phyloP scores from a whole-genome alignment of 92 coral and sea anemone species.

The Zoanthus solanderi region DNA sequence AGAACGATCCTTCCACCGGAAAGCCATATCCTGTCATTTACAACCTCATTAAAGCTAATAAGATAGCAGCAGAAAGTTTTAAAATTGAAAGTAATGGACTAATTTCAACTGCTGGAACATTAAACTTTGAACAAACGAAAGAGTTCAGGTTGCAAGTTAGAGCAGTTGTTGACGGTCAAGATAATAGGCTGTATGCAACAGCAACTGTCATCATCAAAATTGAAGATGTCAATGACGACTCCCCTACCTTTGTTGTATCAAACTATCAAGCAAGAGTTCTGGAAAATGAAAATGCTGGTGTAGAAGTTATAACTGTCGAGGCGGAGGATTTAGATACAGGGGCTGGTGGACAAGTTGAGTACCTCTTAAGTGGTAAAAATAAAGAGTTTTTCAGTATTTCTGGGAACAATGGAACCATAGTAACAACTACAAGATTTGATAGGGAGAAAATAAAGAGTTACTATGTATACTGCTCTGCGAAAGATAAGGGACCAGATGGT shows the following conservation, averaged over 20 bases:
- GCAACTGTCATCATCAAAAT: constrained; percentile 67
- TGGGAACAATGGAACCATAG: constrained; percentile 57
- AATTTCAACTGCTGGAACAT: constrained; percentile 74
- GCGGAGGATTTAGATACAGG: constrained; percentile 87
- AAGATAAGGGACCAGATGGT: constrained; percentile 66
- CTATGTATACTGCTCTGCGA: constrained; percentile 58
- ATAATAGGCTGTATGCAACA: constrained; percentile 68
- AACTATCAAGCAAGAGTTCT: constrained; percentile 88
- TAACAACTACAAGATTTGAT: constrained; percentile 65
- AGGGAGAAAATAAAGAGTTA: constrained; percentile 69
- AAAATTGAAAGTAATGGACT: constrained; percentile 74
- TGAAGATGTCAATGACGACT: constrained; percentile 84
- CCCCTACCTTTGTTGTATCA: constrained; percentile 86
- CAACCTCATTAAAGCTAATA: constrained; percentile 77
- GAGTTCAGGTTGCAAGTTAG: constrained; percentile 78
- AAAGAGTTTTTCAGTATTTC: constrained; percentile 47
- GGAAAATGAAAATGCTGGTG: constrained; percentile 71
- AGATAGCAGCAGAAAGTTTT: constrained; percentile 73
- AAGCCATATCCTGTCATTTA: constrained; percentile 50
- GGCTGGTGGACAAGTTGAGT: constrained; percentile 59
- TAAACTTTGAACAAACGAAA: constrained; percentile 74
- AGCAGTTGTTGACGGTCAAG: constrained; percentile 67
- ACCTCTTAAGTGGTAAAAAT: constrained; percentile 24
- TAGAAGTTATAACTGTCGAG: constrained; percentile 72
- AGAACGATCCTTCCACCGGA: not conserved